These are phyloP conservation scores for Drosophila novamexicana DNA, from an alignment of 1,140 invertebrate species.

Conservation along the genomic window DNA sequence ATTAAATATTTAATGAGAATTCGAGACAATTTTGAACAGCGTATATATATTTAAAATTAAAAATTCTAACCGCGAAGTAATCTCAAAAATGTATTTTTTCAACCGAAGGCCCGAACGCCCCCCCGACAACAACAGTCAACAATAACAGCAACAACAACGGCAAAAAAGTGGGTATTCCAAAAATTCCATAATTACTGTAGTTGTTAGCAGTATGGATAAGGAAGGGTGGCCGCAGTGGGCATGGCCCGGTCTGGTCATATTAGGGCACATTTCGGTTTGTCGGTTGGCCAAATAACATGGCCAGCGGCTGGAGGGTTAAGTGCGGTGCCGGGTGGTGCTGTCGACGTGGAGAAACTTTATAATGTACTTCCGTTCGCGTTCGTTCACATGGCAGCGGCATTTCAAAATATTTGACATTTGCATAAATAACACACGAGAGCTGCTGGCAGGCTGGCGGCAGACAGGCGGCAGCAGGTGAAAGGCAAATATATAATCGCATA, in stretches of 20 bases:
- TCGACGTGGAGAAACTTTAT: slow-evolving; percentile 59
- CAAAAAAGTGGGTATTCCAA: slow-evolving; percentile 51
- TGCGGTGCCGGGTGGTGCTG: background rate
- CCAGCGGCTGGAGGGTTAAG: background rate
- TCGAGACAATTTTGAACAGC: slow-evolving; percentile 30
- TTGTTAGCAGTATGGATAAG: slow-evolving; percentile 33
- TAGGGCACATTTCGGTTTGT: slow-evolving; percentile 72
- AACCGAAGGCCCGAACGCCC: slow-evolving; percentile 24
- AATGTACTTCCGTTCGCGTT: slow-evolving; percentile 79
- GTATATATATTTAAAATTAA: slow-evolving; percentile 60
- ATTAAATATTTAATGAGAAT: slow-evolving; percentile 24
- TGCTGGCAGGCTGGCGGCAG: background rate
- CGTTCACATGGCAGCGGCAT: slow-evolving; percentile 77
- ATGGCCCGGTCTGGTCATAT: slow-evolving; percentile 49
- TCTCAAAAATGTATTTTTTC: slow-evolving; percentile 65
- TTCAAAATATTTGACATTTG: slow-evolving; percentile 82
- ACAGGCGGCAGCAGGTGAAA: slow-evolving; percentile 13
- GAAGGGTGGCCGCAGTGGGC: slow-evolving; percentile 1
- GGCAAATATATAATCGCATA: slow-evolving; percentile 41
- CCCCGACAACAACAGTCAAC: background rate
- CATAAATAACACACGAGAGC: slow-evolving; percentile 70
- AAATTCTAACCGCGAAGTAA: slow-evolving; percentile 74
- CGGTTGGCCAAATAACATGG: slow-evolving; percentile 67
- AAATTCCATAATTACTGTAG: slow-evolving; percentile 77
- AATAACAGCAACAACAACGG: slow-evolving; percentile 21